Conservation (phyloP, 2,888 invertebrate genomes). For the Omphaloscelis lunosa region DNA sequence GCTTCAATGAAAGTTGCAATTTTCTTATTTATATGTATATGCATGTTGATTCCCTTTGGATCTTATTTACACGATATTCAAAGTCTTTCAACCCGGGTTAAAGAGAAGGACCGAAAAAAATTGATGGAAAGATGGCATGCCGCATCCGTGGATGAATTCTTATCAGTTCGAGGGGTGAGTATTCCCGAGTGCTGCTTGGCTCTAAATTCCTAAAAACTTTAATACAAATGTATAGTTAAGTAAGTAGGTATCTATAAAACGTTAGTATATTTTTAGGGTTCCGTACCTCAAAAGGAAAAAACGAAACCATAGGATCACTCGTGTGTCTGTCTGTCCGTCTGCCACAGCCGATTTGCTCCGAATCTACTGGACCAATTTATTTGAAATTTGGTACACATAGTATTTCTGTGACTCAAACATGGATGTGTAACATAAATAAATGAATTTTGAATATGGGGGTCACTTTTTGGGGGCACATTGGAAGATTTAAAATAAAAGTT, state of each 20-base stretch:
- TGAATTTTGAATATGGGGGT: too few relatives aligned
- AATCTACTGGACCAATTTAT: too few relatives aligned
- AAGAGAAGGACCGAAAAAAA: neutral
- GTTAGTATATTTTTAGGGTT: neutral
- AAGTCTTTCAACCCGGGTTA: neutral
- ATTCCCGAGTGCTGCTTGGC: neutral
- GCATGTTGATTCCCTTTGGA: constrained; percentile 21
- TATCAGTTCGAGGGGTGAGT: constrained; percentile 69
- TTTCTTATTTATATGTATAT: constrained; percentile 39
- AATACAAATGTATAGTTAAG: neutral
- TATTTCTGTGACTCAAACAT: too few relatives aligned
- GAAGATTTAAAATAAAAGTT: too few relatives aligned
- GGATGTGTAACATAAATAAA: too few relatives aligned
- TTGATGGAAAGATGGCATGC: constrained; percentile 30
- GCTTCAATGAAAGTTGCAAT: constrained; percentile 22
- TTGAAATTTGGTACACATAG: too few relatives aligned
- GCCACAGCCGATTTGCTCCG: too few relatives aligned
- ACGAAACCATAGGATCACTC: too few relatives aligned
- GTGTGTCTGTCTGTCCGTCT: too few relatives aligned
- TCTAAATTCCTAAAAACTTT: neutral
- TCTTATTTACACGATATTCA: constrained; percentile 16
- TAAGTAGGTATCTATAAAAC: too few relatives aligned
- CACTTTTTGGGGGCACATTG: too few relatives aligned
- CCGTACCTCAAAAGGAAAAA: too few relatives aligned
- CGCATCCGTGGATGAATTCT: constrained; percentile 46